Evolutionary conservation across 2,888 invertebrate genomes (phyloP).

Genomic region (Bombylius major): DNA sequence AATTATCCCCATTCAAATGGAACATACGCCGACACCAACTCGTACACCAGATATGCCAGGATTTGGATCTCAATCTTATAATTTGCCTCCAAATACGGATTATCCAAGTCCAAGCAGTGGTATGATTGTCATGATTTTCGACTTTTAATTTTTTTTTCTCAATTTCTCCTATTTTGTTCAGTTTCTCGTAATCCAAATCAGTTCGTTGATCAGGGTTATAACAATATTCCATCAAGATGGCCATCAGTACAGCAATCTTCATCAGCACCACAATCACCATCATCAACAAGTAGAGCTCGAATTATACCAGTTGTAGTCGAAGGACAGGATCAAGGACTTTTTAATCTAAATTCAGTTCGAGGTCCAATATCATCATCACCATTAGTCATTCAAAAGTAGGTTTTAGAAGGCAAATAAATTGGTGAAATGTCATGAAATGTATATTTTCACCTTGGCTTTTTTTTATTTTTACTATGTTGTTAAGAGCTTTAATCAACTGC

Average conservation of each 20-base stretch:
- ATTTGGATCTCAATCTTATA: conserved; percentile 26
- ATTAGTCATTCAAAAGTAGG: conserved; percentile 36
- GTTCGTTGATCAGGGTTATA: conserved; percentile 38
- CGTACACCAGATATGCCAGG: conserved; percentile 23
- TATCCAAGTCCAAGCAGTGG: conserved; percentile 18
- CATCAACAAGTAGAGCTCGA: conserved; percentile 38
- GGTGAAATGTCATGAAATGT: background rate
- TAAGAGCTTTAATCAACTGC: too few species aligned
- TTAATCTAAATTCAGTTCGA: conserved; percentile 18
- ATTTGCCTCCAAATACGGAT: conserved; percentile 16
- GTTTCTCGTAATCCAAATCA: conserved; percentile 36
- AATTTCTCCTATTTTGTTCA: background rate
- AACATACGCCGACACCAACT: conserved; percentile 29
- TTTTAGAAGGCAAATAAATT: conserved; percentile 5
- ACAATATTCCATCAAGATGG: conserved; percentile 24
- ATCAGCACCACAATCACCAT: conserved; percentile 25
- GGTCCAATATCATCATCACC: conserved; percentile 33
- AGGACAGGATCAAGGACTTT: conserved; percentile 17
- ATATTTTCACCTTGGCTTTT: too few species aligned
- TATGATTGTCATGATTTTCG: conserved; percentile 10
- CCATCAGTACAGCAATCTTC: conserved; percentile 15
- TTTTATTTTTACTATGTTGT: too few species aligned
- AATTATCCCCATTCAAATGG: conserved; percentile 35
- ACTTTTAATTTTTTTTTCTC: background rate
- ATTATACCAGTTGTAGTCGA: conserved; percentile 52